These are phyloP conservation scores for Esperia sulphurella DNA, from an alignment of 2,888 invertebrate genomes.

Conservation along the genomic window DNA sequence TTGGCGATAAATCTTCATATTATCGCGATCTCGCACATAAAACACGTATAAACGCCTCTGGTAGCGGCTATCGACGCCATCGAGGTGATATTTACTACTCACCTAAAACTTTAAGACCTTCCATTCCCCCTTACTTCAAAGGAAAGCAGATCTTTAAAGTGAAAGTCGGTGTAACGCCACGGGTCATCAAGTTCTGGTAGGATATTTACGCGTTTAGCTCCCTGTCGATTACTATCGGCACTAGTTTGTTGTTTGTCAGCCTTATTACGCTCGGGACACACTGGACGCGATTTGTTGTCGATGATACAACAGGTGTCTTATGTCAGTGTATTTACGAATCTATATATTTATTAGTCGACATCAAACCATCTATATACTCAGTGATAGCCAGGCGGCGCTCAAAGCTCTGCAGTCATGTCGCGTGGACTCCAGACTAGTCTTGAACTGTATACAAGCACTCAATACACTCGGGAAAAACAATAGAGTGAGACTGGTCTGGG, in stretches of 20 bases:
- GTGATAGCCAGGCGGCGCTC: too few species aligned
- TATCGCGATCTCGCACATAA: slow-evolving; percentile 67
- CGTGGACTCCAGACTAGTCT: too few species aligned
- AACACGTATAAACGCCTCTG: slow-evolving; percentile 46
- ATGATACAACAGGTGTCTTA: not conserved
- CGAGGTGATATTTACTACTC: slow-evolving; percentile 10
- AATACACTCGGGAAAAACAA: too few species aligned
- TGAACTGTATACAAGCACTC: too few species aligned
- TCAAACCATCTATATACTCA: too few species aligned
- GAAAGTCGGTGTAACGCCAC: not conserved
- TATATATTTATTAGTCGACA: too few species aligned
- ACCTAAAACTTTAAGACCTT: not conserved
- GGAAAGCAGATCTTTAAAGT: not conserved
- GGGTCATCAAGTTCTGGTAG: slow-evolving; percentile 11
- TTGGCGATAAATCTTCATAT: slow-evolving; percentile 56
- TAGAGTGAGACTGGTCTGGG: too few species aligned
- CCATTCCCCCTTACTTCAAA: not conserved
- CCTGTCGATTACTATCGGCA: slow-evolving; percentile 62
- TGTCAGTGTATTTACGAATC: slow-evolving; percentile 12
- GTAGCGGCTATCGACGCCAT: slow-evolving; percentile 47
- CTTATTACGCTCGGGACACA: slow-evolving; percentile 27
- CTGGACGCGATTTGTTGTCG: slow-evolving; percentile 13
- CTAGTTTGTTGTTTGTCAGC: slow-evolving; percentile 55
- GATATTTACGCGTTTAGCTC: slow-evolving; percentile 45
- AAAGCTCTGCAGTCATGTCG: too few species aligned